These are phyloP conservation scores for Homalodisca vitripennis DNA, from an alignment of 1,140 invertebrate species.

Conservation along the genomic window DNA sequence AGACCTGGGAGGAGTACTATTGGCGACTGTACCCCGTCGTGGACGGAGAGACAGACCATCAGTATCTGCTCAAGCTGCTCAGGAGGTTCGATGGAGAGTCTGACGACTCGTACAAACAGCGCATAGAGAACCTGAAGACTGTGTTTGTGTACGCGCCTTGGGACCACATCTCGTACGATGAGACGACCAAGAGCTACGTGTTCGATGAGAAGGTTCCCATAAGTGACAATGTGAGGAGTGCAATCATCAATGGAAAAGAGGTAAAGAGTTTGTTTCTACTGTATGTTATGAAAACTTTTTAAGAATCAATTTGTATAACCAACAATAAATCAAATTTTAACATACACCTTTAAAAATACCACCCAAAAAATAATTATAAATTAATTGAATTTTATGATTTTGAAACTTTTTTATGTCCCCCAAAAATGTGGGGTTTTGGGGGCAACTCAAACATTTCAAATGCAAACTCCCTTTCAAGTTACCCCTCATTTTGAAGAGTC, in stretches of 20 bases:
- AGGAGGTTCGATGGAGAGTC: constrained; percentile 14
- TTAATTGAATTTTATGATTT: no score
- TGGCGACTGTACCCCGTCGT: neutral
- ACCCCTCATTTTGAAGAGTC: no score
- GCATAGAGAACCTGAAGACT: neutral
- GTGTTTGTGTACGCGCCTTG: neutral
- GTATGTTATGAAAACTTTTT: no score
- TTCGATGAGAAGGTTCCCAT: neutral
- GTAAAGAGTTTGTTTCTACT: no score
- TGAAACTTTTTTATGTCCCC: no score
- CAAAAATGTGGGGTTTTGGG: no score
- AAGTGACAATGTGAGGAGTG: neutral
- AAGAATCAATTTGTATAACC: no score
- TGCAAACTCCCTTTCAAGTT: no score
- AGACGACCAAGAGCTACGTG: neutral
- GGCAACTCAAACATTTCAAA: no score
- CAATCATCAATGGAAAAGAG: neutral
- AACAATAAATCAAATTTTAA: no score
- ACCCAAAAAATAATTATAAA: no score
- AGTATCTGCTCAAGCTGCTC: neutral
- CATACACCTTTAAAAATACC: no score
- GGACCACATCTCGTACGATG: neutral
- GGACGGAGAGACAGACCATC: neutral
- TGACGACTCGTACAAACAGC: neutral
- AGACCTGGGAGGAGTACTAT: constrained; percentile 6